These are phyloP conservation scores for Rissa tridactyla DNA, from an alignment of 2,113 vertebrate genomes.

Conservation along the genomic window DNA sequence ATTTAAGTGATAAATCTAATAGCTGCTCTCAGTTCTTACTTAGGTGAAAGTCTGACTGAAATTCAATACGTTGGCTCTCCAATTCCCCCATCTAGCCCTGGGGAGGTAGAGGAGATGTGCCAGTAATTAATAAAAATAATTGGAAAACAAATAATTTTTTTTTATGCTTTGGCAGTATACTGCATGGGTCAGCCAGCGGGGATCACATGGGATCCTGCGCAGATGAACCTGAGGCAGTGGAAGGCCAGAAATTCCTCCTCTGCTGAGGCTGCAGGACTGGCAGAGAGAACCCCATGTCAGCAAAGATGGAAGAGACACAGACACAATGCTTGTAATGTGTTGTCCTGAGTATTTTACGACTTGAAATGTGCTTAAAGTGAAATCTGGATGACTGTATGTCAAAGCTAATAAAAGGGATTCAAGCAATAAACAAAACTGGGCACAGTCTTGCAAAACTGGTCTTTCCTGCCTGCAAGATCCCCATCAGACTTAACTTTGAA, in stretches of 20 bases:
- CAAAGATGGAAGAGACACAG: neutral
- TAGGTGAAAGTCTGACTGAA: neutral
- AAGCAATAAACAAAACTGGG: neutral
- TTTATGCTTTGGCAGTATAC: neutral
- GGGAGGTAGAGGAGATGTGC: neutral
- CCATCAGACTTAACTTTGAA: neutral
- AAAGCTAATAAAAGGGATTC: slow-evolving; percentile 28
- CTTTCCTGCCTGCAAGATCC: slow-evolving; percentile 19
- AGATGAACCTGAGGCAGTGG: neutral
- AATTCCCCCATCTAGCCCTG: neutral
- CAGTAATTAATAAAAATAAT: slow-evolving; percentile 20
- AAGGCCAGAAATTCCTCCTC: neutral
- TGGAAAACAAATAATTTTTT: neutral
- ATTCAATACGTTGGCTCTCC: neutral
- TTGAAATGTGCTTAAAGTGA: neutral
- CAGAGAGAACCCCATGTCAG: neutral
- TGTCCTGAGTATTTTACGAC: neutral
- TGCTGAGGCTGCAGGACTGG: neutral
- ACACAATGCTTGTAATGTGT: neutral
- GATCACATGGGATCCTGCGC: neutral
- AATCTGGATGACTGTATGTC: slow-evolving; percentile 23
- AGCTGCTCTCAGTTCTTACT: neutral
- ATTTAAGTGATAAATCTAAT: neutral
- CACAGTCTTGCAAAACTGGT: slow-evolving; percentile 20
- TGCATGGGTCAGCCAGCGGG: neutral